phyloP scores from a whole-genome alignment of 1,140 invertebrate genomes.

The Drosophila pandora region DNA sequence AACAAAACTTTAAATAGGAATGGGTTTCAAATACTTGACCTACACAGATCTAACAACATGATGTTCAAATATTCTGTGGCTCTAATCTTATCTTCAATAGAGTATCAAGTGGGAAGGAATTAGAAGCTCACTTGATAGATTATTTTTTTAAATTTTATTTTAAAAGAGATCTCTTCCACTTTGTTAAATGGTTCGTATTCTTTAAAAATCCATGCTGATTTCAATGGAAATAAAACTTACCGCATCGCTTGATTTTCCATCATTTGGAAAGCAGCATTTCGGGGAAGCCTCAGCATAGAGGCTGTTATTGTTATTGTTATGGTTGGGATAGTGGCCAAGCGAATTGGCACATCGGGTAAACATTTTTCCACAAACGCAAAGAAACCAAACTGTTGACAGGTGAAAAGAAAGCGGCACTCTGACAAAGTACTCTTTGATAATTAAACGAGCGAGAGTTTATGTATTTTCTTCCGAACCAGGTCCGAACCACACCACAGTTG shows the following conservation, averaged over 20 bases:
- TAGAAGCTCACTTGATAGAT: too few relatives aligned
- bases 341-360: constrained; percentile 79
- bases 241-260: constrained; percentile 64
- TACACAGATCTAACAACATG: background rate
- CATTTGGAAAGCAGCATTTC: constrained; percentile 46
- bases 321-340: constrained; percentile 43
- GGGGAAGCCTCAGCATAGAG: constrained; percentile 15
- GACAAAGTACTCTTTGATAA: constrained; percentile 57
- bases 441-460: constrained; percentile 76
- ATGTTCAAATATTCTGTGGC: too few relatives aligned
- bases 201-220: too few relatives aligned
- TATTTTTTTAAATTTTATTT: too few relatives aligned
- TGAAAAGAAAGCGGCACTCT: constrained; percentile 65
- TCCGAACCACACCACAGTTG: constrained; percentile 11
- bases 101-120: too few relatives aligned
- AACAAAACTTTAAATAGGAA: background rate
- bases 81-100: too few relatives aligned
- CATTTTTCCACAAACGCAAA: constrained; percentile 58
- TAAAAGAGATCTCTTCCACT: too few relatives aligned
- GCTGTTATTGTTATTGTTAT: constrained; percentile 56
- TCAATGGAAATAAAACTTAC: constrained; percentile 50
- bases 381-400: constrained; percentile 46
- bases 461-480: constrained; percentile 7
- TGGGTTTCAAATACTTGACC: background rate
- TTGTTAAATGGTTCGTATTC: background rate